phyloP scores from a whole-genome alignment of 2,797 vertebrate genomes.

The Sphaeramia orbicularis region DNA sequence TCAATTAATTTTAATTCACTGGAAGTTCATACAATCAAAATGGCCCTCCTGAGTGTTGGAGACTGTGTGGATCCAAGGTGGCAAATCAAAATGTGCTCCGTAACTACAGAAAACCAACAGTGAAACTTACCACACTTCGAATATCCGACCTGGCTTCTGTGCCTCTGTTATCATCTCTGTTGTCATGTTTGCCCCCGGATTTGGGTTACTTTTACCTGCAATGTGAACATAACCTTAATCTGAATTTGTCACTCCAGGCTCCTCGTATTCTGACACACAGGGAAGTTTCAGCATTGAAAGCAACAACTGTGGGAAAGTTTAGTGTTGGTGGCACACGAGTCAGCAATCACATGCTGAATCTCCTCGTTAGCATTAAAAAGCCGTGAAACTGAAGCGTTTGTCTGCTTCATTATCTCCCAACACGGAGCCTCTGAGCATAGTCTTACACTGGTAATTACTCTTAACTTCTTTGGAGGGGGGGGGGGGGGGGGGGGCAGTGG shows the following conservation, averaged over 20 bases:
- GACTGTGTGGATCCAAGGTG: too few species aligned
- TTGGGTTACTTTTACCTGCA: too few species aligned
- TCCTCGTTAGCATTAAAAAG: constrained; percentile 60
- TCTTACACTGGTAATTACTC: constrained; percentile 58
- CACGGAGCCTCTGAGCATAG: constrained; percentile 34
- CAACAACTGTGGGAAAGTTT: constrained; percentile 14
- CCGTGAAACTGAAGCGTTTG: constrained; percentile 40
- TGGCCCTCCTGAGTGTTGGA: too few species aligned
- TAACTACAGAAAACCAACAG: too few species aligned
- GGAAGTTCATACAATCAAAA: too few species aligned
- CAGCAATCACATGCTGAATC: constrained; percentile 44
- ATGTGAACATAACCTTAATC: background rate
- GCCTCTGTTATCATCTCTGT: too few species aligned
- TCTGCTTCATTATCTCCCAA: constrained; percentile 60
- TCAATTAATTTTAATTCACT: too few species aligned
- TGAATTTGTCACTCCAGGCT: background rate
- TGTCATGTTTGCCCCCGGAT: too few species aligned
- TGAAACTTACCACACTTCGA: too few species aligned
- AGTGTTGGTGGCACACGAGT: constrained; percentile 13
- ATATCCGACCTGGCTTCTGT: too few species aligned
- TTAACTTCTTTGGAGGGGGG: constrained; percentile 36
- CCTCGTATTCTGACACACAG: constrained; percentile 9
- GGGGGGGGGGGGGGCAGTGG: constrained; percentile 11
- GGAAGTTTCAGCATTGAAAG: background rate
- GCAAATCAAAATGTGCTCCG: too few species aligned